These are phyloP conservation scores for Microtus ochrogaster DNA, from an alignment of 2,113 vertebrate genomes.

Conservation along the genomic window DNA sequence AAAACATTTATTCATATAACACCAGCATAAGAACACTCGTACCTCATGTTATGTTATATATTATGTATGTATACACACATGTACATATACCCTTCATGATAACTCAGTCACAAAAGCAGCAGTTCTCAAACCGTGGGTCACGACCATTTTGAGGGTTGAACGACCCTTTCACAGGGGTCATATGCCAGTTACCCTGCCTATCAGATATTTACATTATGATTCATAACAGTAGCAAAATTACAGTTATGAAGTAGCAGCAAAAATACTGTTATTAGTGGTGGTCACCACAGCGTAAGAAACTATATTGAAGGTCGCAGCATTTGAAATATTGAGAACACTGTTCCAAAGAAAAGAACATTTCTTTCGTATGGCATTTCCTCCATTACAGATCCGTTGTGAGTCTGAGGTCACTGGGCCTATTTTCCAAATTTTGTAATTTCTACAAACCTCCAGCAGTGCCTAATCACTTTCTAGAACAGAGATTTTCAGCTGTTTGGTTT, in stretches of 20 bases:
- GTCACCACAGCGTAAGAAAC: neutral
- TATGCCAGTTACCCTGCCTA: neutral
- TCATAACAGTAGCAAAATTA: neutral
- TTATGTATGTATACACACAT: neutral
- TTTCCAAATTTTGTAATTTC: constrained; percentile 63
- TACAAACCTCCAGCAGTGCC: constrained; percentile 63
- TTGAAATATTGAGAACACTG: neutral
- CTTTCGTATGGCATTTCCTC: constrained; percentile 39
- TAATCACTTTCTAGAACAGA: constrained; percentile 64
- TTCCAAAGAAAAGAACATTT: neutral
- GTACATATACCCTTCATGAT: accelerated
- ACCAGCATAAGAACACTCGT: neutral
- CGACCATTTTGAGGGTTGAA: neutral
- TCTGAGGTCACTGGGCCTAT: constrained; percentile 28
- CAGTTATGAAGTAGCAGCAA: neutral
- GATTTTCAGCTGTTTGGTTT: constrained; percentile 77
- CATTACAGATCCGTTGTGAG: constrained; percentile 1
- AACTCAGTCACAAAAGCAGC: neutral
- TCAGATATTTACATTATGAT: neutral
- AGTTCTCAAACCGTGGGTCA: neutral
- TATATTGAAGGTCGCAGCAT: neutral
- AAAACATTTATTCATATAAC: neutral
- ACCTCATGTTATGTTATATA: neutral
- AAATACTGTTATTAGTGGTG: neutral
- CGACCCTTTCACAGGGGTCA: neutral